Base-by-base conservation (phyloP, 2,797 vertebrate genomes). In the Meriones psammophilus region DNA sequence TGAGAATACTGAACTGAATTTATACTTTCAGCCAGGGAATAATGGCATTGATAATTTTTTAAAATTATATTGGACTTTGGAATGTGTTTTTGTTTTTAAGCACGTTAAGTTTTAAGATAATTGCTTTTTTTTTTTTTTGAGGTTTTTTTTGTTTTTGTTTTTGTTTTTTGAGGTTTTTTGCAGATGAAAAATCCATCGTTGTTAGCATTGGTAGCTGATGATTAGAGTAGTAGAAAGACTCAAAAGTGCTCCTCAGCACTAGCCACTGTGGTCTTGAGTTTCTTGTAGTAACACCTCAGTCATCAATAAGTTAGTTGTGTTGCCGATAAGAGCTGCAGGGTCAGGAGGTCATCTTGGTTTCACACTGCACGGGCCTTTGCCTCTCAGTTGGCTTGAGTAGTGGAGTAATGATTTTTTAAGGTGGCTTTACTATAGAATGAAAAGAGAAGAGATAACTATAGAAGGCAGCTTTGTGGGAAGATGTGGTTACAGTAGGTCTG, bases 41-140 rank as follows among this genome's bases (percentile, higher is more conserved):
- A 94, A 97, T 98, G 97, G 97, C 97, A 98, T 97, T 94, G 97
- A 92, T 97, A 96, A 97, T 80, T 91, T 89, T 69, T 0, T 28
- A n/a, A 88, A 94, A 94, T 89, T 96, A 96, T 95, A 96, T 96
- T 97, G 83, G 97, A 95, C 96, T 98, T 97, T 97, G 96, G 96
- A 97, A 97, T 95, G 92, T 96, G 87, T 81, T 94, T 96, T 92
- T 88, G 26, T 50, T 83, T 78, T 80, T 92, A 78, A 96, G 33
- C 5, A 4, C 20, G 4, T 46, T 92, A 76, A 89, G n/a, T 76
- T 91, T 89, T 76, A 88, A 94, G 96, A 94, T 97, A 91, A 88
- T 97, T 81, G 58, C 28, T 88, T 94, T 89, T 8, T 39, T 39
- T 39, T 39, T 39, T 39, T 96, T 39, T 96, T 85, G 91, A 86